A percentile compares a stretch with the other conserved stretches of the same genome.
Evolutionary conservation across 37 sponge, comb jelly and placozoan genomes (phyloP).

Genomic region (Chondrilla cf. caribensis): DNA sequence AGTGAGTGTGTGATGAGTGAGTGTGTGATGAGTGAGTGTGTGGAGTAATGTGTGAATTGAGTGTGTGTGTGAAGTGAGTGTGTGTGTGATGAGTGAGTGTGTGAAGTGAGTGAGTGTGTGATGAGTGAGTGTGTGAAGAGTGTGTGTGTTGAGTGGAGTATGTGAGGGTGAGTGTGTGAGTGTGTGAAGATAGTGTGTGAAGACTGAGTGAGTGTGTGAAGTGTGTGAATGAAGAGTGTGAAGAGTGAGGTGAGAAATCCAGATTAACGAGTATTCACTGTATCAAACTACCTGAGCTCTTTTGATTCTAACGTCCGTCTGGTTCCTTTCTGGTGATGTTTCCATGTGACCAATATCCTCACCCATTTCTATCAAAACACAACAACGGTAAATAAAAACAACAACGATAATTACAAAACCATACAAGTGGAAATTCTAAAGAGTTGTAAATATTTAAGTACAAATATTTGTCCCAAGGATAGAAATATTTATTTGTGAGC

Average conservation of each 20-base stretch:
- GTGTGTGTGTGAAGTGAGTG: background rate
- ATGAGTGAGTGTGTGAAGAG: background rate
- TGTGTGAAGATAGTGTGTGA: background rate
- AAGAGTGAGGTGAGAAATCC: too few species aligned
- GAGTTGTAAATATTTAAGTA: too few species aligned
- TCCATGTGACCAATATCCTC: conserved; percentile 18
- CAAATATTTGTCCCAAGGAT: too few species aligned
- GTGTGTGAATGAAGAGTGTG: background rate
- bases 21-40: too few species aligned
- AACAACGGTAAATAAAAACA: background rate
- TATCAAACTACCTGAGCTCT: background rate
- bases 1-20: too few species aligned
- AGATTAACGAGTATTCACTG: too few species aligned
- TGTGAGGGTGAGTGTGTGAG: background rate
- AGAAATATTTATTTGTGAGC: too few species aligned
- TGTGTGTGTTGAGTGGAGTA: too few species aligned
- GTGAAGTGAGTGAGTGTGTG: background rate
- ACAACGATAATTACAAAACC: too few species aligned
- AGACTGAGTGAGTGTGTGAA: background rate
- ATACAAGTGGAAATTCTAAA: too few species aligned
- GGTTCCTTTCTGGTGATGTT: conserved; percentile 10
- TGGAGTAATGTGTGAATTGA: too few species aligned
- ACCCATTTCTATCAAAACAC: background rate
- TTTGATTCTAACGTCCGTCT: conserved; percentile 17
- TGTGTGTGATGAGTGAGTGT: background rate